phyloP scores from a whole-genome alignment of 2,113 vertebrate species.

The Mandrillus leucophaeus region DNA sequence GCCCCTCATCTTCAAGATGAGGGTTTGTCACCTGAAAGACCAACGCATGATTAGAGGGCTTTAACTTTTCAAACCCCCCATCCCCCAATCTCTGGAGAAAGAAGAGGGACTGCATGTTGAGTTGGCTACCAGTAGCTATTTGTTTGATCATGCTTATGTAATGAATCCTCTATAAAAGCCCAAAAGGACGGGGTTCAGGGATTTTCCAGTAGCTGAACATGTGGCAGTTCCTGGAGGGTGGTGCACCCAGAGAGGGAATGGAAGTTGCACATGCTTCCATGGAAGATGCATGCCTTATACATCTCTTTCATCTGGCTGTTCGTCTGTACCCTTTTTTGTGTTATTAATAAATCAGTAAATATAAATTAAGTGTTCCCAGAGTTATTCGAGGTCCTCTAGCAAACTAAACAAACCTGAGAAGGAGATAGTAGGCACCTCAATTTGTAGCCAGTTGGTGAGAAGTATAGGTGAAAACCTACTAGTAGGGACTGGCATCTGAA shows the following conservation, averaged over 20 bases:
- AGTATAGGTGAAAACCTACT: neutral
- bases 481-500: neutral
- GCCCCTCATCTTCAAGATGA: neutral
- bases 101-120: neutral
- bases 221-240: neutral
- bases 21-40: neutral
- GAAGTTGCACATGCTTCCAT: neutral
- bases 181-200: neutral
- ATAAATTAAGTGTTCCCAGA: neutral
- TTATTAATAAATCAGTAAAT: neutral
- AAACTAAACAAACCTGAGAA: neutral
- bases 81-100: neutral
- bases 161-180: neutral
- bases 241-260: neutral
- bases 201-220: neutral
- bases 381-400: neutral
- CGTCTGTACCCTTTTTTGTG: neutral
- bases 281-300: neutral
- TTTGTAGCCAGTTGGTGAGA: neutral
- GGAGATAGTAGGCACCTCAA: neutral
- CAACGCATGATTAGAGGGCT: neutral
- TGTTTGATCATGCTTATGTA: neutral
- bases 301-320: neutral
- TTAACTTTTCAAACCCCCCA: neutral
- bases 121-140: neutral